A percentile compares a stretch with the other conserved stretches of the same genome.
phyloP scores from a whole-genome alignment of 2,797 vertebrate genomes.

The Bufotes viridis region DNA sequence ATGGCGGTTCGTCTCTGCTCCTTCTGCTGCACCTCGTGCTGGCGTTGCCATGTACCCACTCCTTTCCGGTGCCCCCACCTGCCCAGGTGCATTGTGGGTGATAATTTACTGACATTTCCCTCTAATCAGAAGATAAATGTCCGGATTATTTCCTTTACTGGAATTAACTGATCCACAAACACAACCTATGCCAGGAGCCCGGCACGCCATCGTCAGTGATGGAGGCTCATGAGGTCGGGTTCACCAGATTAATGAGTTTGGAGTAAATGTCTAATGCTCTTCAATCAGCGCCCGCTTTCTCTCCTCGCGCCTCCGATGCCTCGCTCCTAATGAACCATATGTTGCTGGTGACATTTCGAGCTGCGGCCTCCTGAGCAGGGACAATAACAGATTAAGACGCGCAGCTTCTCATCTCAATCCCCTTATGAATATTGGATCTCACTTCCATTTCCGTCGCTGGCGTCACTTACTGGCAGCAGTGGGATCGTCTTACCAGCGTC shows the following conservation, averaged over 20 bases:
- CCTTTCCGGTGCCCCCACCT: background rate
- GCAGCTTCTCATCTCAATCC: slow-evolving; percentile 25
- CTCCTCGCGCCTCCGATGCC: background rate
- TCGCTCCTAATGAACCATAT: slow-evolving; percentile 44
- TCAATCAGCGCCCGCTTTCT: slow-evolving; percentile 30
- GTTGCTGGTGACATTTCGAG: slow-evolving; percentile 44
- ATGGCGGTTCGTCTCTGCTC: background rate
- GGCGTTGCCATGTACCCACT: background rate
- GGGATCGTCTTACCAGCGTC: background rate
- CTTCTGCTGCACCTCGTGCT: background rate
- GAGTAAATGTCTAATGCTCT: slow-evolving; percentile 25
- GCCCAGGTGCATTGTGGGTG: slow-evolving; percentile 1
- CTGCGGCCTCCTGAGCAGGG: slow-evolving; percentile 18
- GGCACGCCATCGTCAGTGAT: slow-evolving; percentile 6
- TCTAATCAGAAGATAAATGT: slow-evolving; percentile 25
- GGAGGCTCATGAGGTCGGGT: slow-evolving; percentile 5
- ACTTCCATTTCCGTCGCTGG: slow-evolving; percentile 7
- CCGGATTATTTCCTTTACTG: slow-evolving; percentile 24
- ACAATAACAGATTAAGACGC: slow-evolving; percentile 36
- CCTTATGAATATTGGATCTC: slow-evolving; percentile 24
- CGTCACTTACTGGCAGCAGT: slow-evolving; percentile 1
- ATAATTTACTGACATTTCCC: background rate
- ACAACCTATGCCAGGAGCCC: background rate
- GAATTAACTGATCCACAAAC: slow-evolving; percentile 30
- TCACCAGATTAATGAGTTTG: slow-evolving; percentile 40